Conservation (phyloP, 92 coral and sea anemone genomes). For the Parazoanthus darwini region DNA sequence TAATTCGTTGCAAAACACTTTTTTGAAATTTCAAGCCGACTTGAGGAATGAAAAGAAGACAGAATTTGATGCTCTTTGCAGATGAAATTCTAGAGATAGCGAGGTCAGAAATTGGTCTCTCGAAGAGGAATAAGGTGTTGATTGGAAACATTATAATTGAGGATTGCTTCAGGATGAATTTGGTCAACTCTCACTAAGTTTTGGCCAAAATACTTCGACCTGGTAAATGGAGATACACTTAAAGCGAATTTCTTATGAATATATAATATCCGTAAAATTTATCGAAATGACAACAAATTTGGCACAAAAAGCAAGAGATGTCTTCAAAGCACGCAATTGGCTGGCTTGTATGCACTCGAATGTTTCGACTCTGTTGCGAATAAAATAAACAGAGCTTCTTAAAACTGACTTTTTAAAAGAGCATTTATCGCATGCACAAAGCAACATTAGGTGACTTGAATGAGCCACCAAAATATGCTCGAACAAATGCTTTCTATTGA, state of each 20-base stretch:
- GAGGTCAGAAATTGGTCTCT: not conserved
- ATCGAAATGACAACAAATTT: not conserved
- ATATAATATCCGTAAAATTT: not conserved
- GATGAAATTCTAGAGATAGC: not conserved
- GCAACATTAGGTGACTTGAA: not conserved
- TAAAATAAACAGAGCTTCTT: not conserved
- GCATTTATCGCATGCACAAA: not conserved
- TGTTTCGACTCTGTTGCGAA: not conserved
- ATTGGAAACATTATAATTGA: not conserved
- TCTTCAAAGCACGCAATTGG: not conserved
- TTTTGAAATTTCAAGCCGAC: not conserved
- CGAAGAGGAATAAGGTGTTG: not conserved
- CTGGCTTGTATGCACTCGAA: not conserved
- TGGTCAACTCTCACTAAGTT: not conserved
- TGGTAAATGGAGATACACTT: not conserved
- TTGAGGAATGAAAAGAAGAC: not conserved
- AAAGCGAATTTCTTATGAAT: not conserved
- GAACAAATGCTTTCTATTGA: slow-evolving; percentile 15
- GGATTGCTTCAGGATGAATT: not conserved
- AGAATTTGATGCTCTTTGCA: not conserved
- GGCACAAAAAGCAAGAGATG: not conserved
- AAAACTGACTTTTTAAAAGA: not conserved
- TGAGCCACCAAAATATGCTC: not conserved
- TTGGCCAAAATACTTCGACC: not conserved
- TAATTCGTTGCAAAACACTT: not conserved